These are phyloP conservation scores for Drosophila mulleri DNA, from an alignment of 2,888 invertebrate species.

Conservation along the genomic window DNA sequence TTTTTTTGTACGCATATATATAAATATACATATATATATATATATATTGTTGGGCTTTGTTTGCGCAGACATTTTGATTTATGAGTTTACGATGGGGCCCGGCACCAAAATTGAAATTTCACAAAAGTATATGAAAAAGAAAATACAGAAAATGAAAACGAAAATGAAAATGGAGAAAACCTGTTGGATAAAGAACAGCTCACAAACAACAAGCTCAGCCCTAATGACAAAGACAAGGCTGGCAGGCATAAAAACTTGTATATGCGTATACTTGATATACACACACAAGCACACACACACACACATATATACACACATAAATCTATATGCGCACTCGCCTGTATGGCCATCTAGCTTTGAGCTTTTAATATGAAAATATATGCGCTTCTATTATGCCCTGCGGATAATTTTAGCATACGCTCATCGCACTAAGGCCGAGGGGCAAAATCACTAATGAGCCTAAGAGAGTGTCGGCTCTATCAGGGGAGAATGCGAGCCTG, in stretches of 20 bases:
- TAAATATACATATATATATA: too few species aligned
- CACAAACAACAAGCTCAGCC: constrained; percentile 43
- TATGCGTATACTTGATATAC: constrained; percentile 22
- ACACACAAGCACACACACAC: not conserved
- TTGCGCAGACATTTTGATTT: constrained; percentile 74
- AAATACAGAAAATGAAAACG: constrained; percentile 13
- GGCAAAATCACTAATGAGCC: constrained; percentile 58
- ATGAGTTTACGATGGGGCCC: constrained; percentile 61
- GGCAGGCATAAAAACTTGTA: constrained; percentile 56
- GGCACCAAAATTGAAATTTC: constrained; percentile 67
- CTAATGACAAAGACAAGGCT: constrained; percentile 68
- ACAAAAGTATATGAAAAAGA: constrained; percentile 36
- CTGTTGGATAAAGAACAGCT: constrained; percentile 36
- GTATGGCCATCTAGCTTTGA: constrained; percentile 26
- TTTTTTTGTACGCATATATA: constrained; percentile 22
- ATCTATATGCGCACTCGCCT: constrained; percentile 15
- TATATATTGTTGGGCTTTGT: constrained; percentile 49
- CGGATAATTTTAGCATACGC: constrained; percentile 56
- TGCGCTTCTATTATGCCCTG: constrained; percentile 47
- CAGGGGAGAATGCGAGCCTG: not conserved
- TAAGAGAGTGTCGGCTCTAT: constrained; percentile 10
- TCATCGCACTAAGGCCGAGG: constrained; percentile 16
- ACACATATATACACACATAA: constrained; percentile 3
- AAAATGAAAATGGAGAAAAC: constrained; percentile 24
- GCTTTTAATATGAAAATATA: constrained; percentile 44